Evolutionary conservation across 2,113 vertebrate species (phyloP).

Genomic region (Sciurus niger): DNA sequence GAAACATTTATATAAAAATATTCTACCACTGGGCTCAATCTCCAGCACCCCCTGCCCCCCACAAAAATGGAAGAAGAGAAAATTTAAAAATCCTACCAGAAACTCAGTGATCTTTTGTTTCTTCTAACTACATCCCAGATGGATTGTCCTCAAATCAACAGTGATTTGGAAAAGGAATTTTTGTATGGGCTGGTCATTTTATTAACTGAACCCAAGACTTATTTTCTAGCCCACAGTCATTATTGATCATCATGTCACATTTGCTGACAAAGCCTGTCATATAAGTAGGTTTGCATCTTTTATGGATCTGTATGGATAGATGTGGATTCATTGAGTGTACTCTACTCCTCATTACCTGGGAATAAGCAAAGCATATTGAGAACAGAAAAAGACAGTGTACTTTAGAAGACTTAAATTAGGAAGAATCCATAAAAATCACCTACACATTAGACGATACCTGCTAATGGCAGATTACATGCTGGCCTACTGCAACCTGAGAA

Average conservation of each 20-base stretch:
- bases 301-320: background rate
- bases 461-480: background rate
- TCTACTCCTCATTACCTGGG: background rate
- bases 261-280: background rate
- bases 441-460: background rate
- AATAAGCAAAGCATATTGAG: background rate
- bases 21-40: too few species aligned
- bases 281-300: slow-evolving; percentile 17
- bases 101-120: slow-evolving; percentile 26
- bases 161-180: background rate
- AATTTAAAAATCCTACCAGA: background rate
- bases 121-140: background rate
- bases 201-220: background rate
- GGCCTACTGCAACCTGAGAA: background rate
- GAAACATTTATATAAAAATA: slow-evolving; percentile 12
- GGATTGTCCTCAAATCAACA: background rate
- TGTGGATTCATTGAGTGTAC: background rate
- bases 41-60: too few species aligned
- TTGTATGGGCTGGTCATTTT: background rate
- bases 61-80: background rate
- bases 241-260: background rate
- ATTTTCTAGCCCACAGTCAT: background rate
- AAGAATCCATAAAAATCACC: background rate
- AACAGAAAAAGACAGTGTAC: background rate
- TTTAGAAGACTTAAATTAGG: background rate